Evolutionary conservation across 37 sponge, comb jelly and placozoan species (phyloP), one percentile per base, ranked within the genome.

Genomic region (Aplysina aerophoba): DNA sequence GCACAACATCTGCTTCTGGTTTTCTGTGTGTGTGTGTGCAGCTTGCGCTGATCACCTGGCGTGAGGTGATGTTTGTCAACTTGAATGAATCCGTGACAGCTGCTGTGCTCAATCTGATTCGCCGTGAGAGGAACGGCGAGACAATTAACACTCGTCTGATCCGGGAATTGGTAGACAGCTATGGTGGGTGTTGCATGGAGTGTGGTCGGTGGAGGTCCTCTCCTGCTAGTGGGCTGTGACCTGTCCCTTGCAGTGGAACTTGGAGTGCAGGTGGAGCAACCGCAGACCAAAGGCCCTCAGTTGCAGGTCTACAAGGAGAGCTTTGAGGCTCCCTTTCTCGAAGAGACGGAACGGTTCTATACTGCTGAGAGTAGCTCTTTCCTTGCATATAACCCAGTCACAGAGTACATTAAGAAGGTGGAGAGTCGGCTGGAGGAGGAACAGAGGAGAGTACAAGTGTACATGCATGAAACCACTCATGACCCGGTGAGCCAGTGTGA

Each of bases 381-480:
- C 79, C 88, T 99, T 4, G 88, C 90, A 44, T 84, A 95, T 53
- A 99, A 99, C 41, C 94, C 99, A 19, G 94, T 95, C 6, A 91
- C 99, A 34, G 99, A 99, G 61, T 99, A 99, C 84, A 88, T 99
- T 84, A 95, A 97, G 81, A 92, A 91, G 86, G 97, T 91, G 67
- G 91, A 99, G 88, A 72, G 77, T 13, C 86, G 99, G 55, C 83
- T 99, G 50, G 50, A 81, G 27, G 99, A 99, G 62, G 99, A 99
- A 86, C 92, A 91, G 77, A 89, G 88, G 34, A 85, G 99, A 40
- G 96, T 95, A 15, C 86, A 88, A 16, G 92, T 94, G 65, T 99
- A 95, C 72, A 90, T 99, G 15, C 94, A 99, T 65, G 92, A 97
- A 85, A 92, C 92, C 85, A 97, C 96, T 0, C 90, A 88, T 59